phyloP scores from a whole-genome alignment of 2,797 vertebrate species.

The Lagorchestes hirsutus region DNA sequence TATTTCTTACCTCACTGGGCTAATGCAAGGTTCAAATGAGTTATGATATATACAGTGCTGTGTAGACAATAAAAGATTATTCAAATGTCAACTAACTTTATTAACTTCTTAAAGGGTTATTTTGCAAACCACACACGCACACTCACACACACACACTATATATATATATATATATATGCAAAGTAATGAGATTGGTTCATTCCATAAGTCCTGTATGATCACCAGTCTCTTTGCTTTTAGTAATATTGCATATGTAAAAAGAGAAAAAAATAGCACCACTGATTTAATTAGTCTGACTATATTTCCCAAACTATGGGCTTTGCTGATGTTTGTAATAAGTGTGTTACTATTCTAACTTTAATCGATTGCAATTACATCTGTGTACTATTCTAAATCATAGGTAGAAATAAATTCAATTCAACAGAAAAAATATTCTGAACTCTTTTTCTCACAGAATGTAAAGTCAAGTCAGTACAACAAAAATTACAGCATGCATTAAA shows the following conservation, averaged over 20 bases:
- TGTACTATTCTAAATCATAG: constrained; percentile 64
- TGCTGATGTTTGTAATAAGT: background rate
- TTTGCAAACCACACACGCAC: constrained; percentile 42
- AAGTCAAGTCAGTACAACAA: constrained; percentile 79
- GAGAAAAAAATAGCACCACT: constrained; percentile 27
- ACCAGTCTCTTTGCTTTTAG: constrained; percentile 17
- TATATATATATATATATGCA: too few relatives aligned
- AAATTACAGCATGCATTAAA: constrained; percentile 73
- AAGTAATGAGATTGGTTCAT: constrained; percentile 8
- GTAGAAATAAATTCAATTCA: constrained; percentile 76
- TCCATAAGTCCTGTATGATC: background rate
- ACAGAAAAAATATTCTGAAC: constrained; percentile 61
- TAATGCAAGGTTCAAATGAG: background rate
- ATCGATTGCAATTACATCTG: constrained; percentile 57
- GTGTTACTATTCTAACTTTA: constrained; percentile 53
- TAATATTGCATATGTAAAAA: constrained; percentile 44
- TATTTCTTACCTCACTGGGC: background rate
- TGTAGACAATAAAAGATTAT: background rate
- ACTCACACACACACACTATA: background rate
- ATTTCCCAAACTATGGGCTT: constrained; percentile 5
- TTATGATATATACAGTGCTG: background rate
- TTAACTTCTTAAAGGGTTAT: constrained; percentile 49
- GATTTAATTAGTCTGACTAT: constrained; percentile 17
- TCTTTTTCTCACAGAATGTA: constrained; percentile 75
- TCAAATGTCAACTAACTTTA: background rate